These are phyloP conservation scores for Platysteira castanea DNA, from an alignment of 2,113 vertebrate genomes.

Conservation along the genomic window DNA sequence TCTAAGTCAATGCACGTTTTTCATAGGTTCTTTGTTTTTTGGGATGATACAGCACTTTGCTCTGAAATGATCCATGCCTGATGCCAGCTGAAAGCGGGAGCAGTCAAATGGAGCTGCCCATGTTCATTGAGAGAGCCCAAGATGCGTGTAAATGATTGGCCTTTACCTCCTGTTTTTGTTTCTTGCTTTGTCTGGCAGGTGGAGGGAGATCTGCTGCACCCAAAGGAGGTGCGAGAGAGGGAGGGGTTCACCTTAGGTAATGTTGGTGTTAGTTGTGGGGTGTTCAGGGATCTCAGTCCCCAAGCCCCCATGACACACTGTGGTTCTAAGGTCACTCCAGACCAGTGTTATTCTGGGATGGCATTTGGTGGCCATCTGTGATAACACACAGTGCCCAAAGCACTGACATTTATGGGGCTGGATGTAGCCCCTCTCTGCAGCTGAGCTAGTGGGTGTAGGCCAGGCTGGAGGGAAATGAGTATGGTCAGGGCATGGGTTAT, in stretches of 20 bases:
- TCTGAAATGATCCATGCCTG: not conserved
- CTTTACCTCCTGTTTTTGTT: not conserved
- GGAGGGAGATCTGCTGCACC: not conserved
- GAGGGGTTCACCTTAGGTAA: fast-evolving
- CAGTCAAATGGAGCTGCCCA: not conserved
- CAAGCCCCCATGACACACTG: fast-evolving
- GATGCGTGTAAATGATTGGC: not conserved
- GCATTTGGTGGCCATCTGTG: not conserved
- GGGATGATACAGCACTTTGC: not conserved
- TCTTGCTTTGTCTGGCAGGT: not conserved
- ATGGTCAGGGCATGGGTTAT: not conserved
- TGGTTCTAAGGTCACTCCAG: not conserved
- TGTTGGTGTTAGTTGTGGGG: not conserved
- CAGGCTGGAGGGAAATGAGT: not conserved
- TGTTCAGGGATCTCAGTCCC: not conserved
- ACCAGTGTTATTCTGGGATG: not conserved
- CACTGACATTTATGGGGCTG: not conserved
- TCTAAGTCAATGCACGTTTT: not conserved
- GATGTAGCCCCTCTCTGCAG: not conserved
- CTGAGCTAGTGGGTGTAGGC: not conserved
- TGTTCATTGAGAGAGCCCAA: not conserved
- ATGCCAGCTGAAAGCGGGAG: not conserved
- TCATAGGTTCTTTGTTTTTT: not conserved
- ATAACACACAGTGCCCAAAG: not conserved
- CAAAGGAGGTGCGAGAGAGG: too few relatives aligned